Evolutionary conservation across 2,113 vertebrate genomes (phyloP).

Genomic region (Bubalus kerabau): DNA sequence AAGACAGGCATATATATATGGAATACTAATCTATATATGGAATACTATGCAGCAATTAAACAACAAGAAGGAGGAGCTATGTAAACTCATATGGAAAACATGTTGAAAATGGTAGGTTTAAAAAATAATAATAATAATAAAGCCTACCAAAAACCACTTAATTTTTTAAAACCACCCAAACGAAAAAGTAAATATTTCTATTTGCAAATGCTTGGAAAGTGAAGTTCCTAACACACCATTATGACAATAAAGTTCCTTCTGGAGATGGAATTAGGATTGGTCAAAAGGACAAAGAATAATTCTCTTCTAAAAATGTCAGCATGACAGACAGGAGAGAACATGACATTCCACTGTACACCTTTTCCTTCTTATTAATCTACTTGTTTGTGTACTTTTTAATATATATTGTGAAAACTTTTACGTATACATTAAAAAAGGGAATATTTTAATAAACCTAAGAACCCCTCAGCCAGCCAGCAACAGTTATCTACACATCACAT

Average conservation of each 20-base stretch:
- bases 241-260: background rate
- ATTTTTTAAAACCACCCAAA: background rate
- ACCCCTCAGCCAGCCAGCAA: background rate
- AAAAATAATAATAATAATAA: background rate
- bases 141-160: background rate
- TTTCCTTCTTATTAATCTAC: background rate
- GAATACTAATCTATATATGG: background rate
- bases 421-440: background rate
- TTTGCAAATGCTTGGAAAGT: background rate
- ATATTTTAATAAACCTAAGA: background rate
- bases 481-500: background rate
- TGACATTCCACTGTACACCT: background rate
- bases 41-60: background rate
- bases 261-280: background rate
- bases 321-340: background rate
- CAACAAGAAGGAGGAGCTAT: background rate
- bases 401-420: background rate
- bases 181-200: background rate
- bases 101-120: background rate
- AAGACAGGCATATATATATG: background rate
- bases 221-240: background rate
- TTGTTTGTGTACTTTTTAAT: background rate
- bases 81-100: background rate
- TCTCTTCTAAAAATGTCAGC: background rate
- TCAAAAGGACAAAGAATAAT: background rate